These are phyloP conservation scores for Lasioglossum albipes DNA, from an alignment of 1,140 invertebrate genomes.

Conservation along the genomic window DNA sequence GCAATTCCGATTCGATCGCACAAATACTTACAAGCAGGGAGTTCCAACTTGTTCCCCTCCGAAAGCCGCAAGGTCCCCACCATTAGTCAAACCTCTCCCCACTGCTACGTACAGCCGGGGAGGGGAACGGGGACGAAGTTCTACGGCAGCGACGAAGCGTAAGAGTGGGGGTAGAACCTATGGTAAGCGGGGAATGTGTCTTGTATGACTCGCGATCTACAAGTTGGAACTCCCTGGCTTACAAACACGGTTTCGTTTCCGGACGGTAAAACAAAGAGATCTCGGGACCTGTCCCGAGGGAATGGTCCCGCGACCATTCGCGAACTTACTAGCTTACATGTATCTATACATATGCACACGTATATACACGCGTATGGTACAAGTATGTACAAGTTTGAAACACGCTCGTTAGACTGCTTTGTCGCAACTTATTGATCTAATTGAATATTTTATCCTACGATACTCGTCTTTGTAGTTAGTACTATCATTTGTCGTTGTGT, in stretches of 20 bases:
- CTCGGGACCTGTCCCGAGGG: background rate
- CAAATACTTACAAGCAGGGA: background rate
- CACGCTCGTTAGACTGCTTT: background rate
- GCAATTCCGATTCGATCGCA: background rate
- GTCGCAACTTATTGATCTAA: conserved; percentile 13
- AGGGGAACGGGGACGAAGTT: too few relatives aligned
- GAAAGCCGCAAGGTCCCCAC: too few relatives aligned
- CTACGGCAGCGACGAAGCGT: too few relatives aligned
- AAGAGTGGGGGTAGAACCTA: too few relatives aligned
- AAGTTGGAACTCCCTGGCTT: too few relatives aligned
- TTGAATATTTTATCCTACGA: background rate
- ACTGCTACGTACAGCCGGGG: too few relatives aligned
- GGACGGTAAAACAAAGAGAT: background rate
- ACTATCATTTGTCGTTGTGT: too few relatives aligned
- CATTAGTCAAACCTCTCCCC: too few relatives aligned
- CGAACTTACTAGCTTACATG: background rate
- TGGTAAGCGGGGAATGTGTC: too few relatives aligned
- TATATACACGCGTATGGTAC: background rate
- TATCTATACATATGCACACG: background rate
- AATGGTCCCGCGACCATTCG: too few relatives aligned
- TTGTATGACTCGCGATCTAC: too few relatives aligned
- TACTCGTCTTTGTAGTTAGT: background rate
- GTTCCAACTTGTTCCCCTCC: too few relatives aligned
- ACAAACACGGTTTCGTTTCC: background rate
- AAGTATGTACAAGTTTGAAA: background rate